Percentiles rank a stretch among this genome's conserved stretches.
phyloP scores from a whole-genome alignment of 2,888 invertebrate species.

The Lissocephala sabroskyi region DNA sequence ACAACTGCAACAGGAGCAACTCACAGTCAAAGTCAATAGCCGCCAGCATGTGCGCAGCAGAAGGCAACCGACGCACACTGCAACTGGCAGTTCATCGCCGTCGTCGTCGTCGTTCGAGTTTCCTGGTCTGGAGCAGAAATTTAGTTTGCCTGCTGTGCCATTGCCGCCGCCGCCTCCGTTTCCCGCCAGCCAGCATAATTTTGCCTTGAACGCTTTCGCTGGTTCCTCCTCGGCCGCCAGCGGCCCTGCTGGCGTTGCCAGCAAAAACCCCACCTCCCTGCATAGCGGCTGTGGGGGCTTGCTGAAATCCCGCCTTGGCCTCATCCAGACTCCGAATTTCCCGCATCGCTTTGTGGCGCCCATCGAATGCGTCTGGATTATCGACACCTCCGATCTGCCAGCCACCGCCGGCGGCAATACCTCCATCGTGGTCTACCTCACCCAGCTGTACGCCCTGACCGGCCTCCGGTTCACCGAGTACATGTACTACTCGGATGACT shows the following conservation, averaged over 20 bases:
- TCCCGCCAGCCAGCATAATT: constrained; percentile 46
- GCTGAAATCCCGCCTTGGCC: constrained; percentile 78
- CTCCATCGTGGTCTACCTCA: constrained; percentile 88
- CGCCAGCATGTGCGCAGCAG: too few species aligned
- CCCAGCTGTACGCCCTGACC: constrained; percentile 88
- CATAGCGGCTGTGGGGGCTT: constrained; percentile 77
- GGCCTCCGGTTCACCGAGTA: constrained; percentile 85
- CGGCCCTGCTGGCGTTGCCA: constrained; percentile 7
- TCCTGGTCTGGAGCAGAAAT: constrained; percentile 36
- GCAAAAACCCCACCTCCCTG: constrained; percentile 5
- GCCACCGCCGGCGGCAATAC: constrained; percentile 73
- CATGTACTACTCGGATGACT: constrained; percentile 81
- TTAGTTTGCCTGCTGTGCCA: constrained; percentile 62
- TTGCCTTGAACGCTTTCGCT: constrained; percentile 52
- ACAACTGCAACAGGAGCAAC: constrained; percentile 12
- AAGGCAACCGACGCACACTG: background rate
- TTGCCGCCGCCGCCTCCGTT: constrained; percentile 64
- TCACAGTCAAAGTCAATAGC: too few species aligned
- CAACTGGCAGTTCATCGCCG: background rate
- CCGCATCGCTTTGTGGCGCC: constrained; percentile 87
- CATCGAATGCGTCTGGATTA: constrained; percentile 89
- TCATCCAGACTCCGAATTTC: constrained; percentile 88
- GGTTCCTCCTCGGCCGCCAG: constrained; percentile 28
- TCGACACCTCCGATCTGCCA: constrained; percentile 82
- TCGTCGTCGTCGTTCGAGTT: constrained; percentile 2